Evolutionary conservation across 2,888 invertebrate genomes (phyloP), one percentile per base, ranked within the genome.

Genomic region (Orthosia cruda): DNA sequence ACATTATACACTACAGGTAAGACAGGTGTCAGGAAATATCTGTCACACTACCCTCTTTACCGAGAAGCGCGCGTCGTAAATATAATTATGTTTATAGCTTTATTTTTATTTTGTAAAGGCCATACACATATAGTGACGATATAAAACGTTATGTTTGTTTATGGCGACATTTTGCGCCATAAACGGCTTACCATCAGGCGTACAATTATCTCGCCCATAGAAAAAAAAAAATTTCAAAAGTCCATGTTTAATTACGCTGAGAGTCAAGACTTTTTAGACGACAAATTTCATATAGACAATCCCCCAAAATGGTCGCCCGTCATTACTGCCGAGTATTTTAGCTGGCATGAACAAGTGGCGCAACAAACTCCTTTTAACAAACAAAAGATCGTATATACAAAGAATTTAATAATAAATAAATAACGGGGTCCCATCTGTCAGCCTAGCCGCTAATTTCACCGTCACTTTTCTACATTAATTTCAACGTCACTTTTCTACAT

Each of bases 401-500:
- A 87, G 82, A 89, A 89, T 89, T 91, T 90, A 90, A 91, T 92
- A 90, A 90, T 90, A 90, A 91, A 90, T 88, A 90, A 87, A 74
- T 61, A 77, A 64, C 55, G 66, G 58, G 58, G 58, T 55, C 71
- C 40, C 71, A 73, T 71, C 85, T 86, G 89, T 90, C 91, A 79
- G 76, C 82, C 86, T 89, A 83, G 88, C 86, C 62, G 81, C 86
- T 88, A 91, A 91, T 91, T 92, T 90, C 83, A 26, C 68, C 71
- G 71, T 77, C 84, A 87, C 70, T 87, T 87, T 83, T 67, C 73
- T 74, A 84, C 89, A 89, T 89, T 89, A 90, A 89, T 89, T 89
- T n/a, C n/a, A n/a, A n/a, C n/a, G n/a, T n/a, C n/a, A n/a, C n/a
- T n/a, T n/a, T n/a, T n/a, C n/a, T n/a, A n/a, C n/a, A n/a, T n/a